Percentiles rank a stretch among this genome's conserved stretches.
These are phyloP conservation scores for Ganaspis brasiliensis DNA, from an alignment of 2,888 invertebrate genomes.

Conservation along the genomic window DNA sequence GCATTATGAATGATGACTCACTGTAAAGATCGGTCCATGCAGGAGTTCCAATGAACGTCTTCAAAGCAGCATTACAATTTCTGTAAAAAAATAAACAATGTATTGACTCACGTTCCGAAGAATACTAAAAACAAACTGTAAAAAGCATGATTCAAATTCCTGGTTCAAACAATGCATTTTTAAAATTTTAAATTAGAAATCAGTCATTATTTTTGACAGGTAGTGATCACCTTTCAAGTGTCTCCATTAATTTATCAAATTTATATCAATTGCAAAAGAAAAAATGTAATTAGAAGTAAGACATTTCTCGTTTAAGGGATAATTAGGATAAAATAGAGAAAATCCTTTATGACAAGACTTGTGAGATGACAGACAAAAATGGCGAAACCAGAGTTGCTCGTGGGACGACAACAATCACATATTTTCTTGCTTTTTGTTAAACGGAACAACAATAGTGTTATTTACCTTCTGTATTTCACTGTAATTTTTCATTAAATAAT, in stretches of 20 bases:
- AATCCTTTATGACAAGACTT: slow-evolving; percentile 62
- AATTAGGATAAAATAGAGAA: slow-evolving; percentile 34
- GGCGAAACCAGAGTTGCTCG: slow-evolving; percentile 65
- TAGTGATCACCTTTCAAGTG: neutral
- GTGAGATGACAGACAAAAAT: slow-evolving; percentile 72
- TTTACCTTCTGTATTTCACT: slow-evolving; percentile 30
- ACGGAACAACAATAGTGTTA: neutral
- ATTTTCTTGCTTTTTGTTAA: slow-evolving; percentile 49
- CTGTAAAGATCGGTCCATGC: slow-evolving; percentile 74
- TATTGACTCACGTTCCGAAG: slow-evolving; percentile 67
- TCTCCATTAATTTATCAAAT: neutral
- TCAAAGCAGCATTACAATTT: slow-evolving; percentile 60
- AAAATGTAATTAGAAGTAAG: neutral
- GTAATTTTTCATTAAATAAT: slow-evolving; percentile 2
- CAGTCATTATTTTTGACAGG: neutral
- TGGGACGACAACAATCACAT: slow-evolving; percentile 61
- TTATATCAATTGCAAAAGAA: neutral
- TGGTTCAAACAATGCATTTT: slow-evolving; percentile 23
- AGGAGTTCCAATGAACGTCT: slow-evolving; percentile 58
- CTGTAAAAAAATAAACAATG: slow-evolving; percentile 58
- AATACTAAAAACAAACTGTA: neutral
- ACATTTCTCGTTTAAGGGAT: neutral
- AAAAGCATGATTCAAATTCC: neutral
- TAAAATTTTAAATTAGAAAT: slow-evolving; percentile 18
- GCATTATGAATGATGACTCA: slow-evolving; percentile 63